These are phyloP conservation scores for Allobates femoralis DNA, from an alignment of 2,797 vertebrate species.

Conservation along the genomic window DNA sequence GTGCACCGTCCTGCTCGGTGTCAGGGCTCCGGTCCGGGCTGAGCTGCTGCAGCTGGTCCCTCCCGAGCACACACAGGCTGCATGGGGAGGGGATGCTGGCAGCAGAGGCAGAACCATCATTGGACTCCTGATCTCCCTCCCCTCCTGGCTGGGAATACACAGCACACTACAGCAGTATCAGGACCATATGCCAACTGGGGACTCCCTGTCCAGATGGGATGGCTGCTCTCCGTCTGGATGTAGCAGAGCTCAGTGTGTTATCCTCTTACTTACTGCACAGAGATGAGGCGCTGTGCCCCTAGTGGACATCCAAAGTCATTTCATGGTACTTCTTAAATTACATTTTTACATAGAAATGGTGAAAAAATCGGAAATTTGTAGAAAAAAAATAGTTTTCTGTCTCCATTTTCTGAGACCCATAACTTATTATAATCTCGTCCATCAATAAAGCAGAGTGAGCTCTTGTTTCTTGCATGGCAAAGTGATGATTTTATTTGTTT, in stretches of 20 bases:
- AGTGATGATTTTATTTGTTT: no score
- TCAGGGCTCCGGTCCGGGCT: constrained; percentile 28
- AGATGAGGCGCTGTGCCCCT: neutral
- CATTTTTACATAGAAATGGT: no score
- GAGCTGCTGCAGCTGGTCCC: constrained; percentile 52
- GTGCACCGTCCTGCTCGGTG: constrained; percentile 25
- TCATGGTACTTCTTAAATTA: no score
- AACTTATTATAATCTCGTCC: no score
- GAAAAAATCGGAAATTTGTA: no score
- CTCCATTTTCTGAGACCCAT: no score
- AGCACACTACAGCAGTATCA: neutral
- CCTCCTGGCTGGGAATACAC: constrained; percentile 17
- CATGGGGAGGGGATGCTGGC: constrained; percentile 52
- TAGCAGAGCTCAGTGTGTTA: neutral
- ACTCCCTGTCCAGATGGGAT: neutral
- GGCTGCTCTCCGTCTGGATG: neutral
- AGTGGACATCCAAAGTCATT: neutral
- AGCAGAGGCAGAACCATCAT: constrained; percentile 27
- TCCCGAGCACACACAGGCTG: constrained; percentile 58
- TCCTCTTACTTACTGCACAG: neutral
- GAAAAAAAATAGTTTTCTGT: no score
- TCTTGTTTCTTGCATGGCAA: no score
- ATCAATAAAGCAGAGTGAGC: no score
- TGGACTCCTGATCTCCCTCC: constrained; percentile 34
- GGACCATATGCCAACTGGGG: constrained; percentile 24